Conservation (phyloP, 1,140 invertebrate species). For the Pissodes strobi region DNA sequence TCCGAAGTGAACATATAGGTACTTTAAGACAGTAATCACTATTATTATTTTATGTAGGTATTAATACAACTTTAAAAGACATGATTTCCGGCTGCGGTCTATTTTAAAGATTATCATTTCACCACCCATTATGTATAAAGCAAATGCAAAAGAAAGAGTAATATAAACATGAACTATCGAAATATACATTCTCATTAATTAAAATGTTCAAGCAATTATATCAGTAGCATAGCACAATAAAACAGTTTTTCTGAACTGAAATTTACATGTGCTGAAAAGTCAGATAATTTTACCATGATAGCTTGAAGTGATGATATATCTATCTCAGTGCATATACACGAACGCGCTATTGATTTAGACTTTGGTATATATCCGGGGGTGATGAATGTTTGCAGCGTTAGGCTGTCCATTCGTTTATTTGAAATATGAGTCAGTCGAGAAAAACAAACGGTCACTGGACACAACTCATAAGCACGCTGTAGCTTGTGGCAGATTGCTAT, state of each 20-base stretch:
- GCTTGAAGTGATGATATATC: constrained; percentile 47
- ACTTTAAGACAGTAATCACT: too few relatives aligned
- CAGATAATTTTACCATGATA: constrained; percentile 47
- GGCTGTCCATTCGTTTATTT: constrained; percentile 46
- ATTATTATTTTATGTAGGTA: too few relatives aligned
- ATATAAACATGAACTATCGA: too few relatives aligned
- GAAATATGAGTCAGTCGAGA: constrained; percentile 47
- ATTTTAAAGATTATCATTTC: too few relatives aligned
- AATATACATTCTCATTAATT: too few relatives aligned
- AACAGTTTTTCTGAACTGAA: not conserved
- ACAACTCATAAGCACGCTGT: constrained; percentile 51
- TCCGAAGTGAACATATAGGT: too few relatives aligned
- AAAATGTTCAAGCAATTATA: too few relatives aligned
- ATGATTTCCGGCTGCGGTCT: too few relatives aligned
- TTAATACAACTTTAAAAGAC: too few relatives aligned
- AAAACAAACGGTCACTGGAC: constrained; percentile 49
- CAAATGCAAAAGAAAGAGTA: too few relatives aligned
- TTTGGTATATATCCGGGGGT: constrained; percentile 49
- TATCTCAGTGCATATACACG: constrained; percentile 43
- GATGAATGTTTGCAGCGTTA: constrained; percentile 50
- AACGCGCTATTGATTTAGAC: constrained; percentile 52
- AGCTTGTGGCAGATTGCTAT: constrained; percentile 47
- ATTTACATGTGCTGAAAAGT: constrained; percentile 38
- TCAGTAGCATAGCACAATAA: not conserved
- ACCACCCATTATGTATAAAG: too few relatives aligned